Percentiles rank a stretch among this genome's conserved stretches.
Conservation (phyloP, 2,113 vertebrate species). For the Halcyon malimbica region DNA sequence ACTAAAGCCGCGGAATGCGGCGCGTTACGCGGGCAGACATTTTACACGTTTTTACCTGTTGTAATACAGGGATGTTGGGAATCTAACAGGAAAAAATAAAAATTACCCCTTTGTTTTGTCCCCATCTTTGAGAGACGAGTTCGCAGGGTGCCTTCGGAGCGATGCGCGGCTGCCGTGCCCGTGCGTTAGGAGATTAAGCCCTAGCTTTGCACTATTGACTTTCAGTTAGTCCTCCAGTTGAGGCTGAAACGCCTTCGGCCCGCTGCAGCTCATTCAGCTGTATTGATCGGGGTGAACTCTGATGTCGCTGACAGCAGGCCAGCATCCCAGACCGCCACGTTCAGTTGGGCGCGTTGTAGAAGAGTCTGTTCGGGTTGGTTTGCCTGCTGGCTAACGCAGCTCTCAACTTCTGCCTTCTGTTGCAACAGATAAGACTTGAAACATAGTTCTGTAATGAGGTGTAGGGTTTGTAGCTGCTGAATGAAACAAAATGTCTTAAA, state of each 20-base stretch:
- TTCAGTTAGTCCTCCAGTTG: neutral
- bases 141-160: accelerated
- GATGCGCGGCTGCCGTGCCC: neutral
- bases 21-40: neutral
- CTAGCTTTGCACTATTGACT: neutral
- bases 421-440: neutral
- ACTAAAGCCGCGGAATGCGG: accelerated
- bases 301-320: neutral
- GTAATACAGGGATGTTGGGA: neutral
- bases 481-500: neutral
- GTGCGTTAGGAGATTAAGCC: neutral
- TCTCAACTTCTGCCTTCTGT: neutral
- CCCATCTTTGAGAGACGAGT: neutral
- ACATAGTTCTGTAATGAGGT: neutral
- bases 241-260: neutral
- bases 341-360: neutral
- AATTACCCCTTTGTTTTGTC: neutral
- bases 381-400: neutral
- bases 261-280: neutral
- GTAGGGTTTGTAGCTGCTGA: neutral
- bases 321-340: neutral
- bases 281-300: neutral
- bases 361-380: neutral
- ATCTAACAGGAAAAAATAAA: neutral
- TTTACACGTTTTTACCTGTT: neutral